Percentiles rank a stretch among this genome's conserved stretches.
These are phyloP conservation scores for Drosophila kambysellisi DNA, from an alignment of 2,888 invertebrate species.

Conservation along the genomic window DNA sequence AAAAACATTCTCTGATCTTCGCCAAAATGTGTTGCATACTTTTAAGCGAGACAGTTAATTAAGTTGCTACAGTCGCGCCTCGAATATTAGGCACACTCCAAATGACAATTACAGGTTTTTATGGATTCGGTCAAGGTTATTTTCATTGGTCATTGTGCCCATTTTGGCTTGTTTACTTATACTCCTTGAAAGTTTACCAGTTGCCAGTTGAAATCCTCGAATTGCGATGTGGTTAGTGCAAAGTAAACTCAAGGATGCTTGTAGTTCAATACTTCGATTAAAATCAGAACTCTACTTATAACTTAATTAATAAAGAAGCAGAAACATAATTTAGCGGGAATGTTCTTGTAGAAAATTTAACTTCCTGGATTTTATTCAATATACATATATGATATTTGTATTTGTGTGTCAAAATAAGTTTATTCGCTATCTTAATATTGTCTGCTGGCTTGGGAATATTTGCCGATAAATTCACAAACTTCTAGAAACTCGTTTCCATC, in stretches of 20 bases:
- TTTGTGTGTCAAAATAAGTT: constrained; percentile 4
- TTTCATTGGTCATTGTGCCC: constrained; percentile 41
- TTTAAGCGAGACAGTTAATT: background rate
- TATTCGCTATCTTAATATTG: constrained; percentile 1
- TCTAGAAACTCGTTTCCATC: constrained; percentile 38
- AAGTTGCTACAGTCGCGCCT: constrained; percentile 18
- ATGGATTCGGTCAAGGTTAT: constrained; percentile 41
- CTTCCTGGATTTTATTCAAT: constrained; percentile 23
- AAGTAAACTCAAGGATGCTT: background rate
- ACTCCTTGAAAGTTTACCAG: constrained; percentile 15
- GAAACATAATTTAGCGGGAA: too few relatives aligned
- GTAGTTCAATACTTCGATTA: background rate
- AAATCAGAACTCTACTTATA: background rate
- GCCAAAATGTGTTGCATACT: constrained; percentile 32
- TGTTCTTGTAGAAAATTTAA: background rate
- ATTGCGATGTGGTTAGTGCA: background rate
- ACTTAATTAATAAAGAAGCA: background rate
- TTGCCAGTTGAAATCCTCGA: constrained; percentile 16
- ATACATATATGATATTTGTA: too few relatives aligned
- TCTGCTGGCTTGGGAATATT: constrained; percentile 4
- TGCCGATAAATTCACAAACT: background rate
- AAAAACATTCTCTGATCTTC: background rate
- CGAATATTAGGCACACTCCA: background rate
- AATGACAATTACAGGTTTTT: constrained; percentile 31
- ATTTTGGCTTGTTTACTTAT: constrained; percentile 8